Evolutionary conservation across 2,113 vertebrate genomes (phyloP).

Genomic region (Antennarius striatus): DNA sequence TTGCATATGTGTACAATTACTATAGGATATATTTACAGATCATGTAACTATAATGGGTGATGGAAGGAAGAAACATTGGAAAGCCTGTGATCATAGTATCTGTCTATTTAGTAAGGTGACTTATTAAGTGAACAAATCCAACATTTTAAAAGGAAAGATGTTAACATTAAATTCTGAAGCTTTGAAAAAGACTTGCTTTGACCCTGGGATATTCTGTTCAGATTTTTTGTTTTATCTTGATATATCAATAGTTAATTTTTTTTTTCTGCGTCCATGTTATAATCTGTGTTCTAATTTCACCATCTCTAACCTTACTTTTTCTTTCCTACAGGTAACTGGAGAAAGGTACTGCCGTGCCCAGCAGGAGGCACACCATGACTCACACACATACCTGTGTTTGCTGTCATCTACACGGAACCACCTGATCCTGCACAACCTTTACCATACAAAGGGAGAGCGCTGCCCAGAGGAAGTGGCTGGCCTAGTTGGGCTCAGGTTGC

Average conservation of each 20-base stretch:
- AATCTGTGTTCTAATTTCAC: not conserved
- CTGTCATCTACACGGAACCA: slow-evolving; percentile 85
- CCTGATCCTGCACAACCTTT: slow-evolving; percentile 82
- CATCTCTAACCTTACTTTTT: not conserved
- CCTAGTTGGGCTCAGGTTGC: slow-evolving; percentile 89
- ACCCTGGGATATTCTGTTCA: no score
- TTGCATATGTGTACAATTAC: not conserved
- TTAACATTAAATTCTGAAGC: no score
- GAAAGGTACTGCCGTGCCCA: slow-evolving; percentile 90
- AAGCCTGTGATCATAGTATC: not conserved
- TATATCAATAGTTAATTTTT: no score
- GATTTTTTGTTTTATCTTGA: no score
- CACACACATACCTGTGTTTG: slow-evolving; percentile 89
- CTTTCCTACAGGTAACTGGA: slow-evolving; percentile 76
- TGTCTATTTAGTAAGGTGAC: not conserved
- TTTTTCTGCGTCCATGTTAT: no score
- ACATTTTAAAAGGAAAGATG: no score
- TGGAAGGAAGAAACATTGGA: slow-evolving; percentile 5
- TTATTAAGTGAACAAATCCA: not conserved
- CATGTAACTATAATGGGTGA: not conserved
- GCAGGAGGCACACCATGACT: slow-evolving; percentile 87
- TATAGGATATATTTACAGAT: slow-evolving; percentile 10
- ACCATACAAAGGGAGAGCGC: slow-evolving; percentile 87
- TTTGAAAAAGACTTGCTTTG: no score
- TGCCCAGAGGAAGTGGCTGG: slow-evolving; percentile 80